Evolutionary conservation across 2,797 vertebrate species (phyloP), one percentile per base, ranked within the genome.

Genomic region (Urophycis tenuis): DNA sequence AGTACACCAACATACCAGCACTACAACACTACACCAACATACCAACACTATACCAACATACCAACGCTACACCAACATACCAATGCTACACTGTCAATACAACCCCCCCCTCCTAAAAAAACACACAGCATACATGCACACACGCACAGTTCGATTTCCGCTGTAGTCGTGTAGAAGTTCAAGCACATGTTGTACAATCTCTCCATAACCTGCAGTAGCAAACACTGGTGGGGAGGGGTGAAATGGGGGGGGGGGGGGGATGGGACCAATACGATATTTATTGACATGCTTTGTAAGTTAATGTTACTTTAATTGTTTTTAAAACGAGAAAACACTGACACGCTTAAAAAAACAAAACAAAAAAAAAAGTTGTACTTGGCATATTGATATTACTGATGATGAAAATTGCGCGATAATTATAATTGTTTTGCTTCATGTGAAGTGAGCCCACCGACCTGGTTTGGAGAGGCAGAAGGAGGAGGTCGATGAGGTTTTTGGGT

Each of bases 111-210:
- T 25, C 22, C 60, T n/a, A 29, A 22, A 29, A 91, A 92, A 90
- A 90, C 72, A 92, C 91, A 92, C 41, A 25, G 5, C 53, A 60
- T 7, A 25, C 22, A 60, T 85, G 85, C 92, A 92, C 84, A 86
- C 81, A 92, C 84, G 86, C 81, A 87, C 82, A 79, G 80, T 77
- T 34, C 85, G 88, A 88, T 88, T 89, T 90, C 89, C 90, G 89
- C 89, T 86, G 90, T 92, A 91, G 90, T 92, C 89, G 86, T 79
- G 88, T 84, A 60, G 53, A 90, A 90, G 88, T 88, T 90, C 85
- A 92, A 93, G 91, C 91, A 90, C 93, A 92, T 82, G 89, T 92
- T 93, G 91, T 91, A 90, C 90, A 93, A 84, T 85, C 84, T 60
- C 88, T 87, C 89, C 84, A 91, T 82, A 86, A 85, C 85, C 86